Evolutionary conservation across 2,888 invertebrate species (phyloP).

Genomic region (Drosophila colorata): DNA sequence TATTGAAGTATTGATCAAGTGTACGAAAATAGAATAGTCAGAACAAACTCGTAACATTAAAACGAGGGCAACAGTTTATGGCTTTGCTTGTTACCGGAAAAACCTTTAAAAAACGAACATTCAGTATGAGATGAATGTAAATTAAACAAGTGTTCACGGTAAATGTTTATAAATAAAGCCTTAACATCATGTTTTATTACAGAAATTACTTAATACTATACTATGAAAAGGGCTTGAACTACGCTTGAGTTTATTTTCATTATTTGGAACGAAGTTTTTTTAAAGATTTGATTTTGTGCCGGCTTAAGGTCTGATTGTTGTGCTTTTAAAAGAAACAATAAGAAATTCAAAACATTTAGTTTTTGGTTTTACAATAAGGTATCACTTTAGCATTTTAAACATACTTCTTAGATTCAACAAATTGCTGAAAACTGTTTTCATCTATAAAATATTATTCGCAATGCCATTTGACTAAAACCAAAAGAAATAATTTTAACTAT

Average conservation of each 20-base stretch:
- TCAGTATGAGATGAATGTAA: neutral
- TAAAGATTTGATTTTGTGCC: neutral
- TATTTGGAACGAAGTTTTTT: no score
- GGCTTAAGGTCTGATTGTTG: neutral
- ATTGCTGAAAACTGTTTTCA: no score
- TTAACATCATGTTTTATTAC: neutral
- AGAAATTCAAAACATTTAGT: neutral
- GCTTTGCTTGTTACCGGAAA: constrained; percentile 1
- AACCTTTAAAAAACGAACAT: neutral
- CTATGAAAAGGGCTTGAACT: no score
- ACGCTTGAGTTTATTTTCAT: no score
- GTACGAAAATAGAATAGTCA: constrained; percentile 50
- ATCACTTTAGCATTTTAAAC: no score
- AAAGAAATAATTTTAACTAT: no score
- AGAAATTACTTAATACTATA: neutral
- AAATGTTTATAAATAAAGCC: neutral
- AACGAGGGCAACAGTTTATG: neutral
- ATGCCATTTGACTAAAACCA: no score
- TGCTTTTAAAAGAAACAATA: neutral
- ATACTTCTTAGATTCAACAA: no score
- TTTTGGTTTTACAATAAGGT: neutral
- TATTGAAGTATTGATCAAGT: constrained; percentile 54
- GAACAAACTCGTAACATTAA: neutral
- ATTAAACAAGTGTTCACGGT: neutral
- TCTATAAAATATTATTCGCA: no score